These are phyloP conservation scores for Bimastos eiseni DNA, from an alignment of 2,888 invertebrate species.

Conservation along the genomic window DNA sequence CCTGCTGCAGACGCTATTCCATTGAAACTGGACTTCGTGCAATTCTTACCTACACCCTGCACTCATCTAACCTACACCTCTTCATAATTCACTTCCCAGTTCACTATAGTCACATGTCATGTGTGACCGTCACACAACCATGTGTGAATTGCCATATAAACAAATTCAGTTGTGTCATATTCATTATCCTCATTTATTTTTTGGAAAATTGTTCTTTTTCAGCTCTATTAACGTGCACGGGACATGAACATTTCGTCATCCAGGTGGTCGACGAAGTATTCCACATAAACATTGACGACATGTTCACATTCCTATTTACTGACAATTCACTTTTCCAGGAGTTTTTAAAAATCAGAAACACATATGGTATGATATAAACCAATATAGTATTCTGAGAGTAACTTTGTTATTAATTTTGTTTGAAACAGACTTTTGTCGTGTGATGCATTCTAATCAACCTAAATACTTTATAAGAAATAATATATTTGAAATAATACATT, in stretches of 20 bases:
- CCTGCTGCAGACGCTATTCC: too few relatives aligned
- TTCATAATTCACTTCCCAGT: too few relatives aligned
- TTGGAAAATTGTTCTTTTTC: not conserved
- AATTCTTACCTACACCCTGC: too few relatives aligned
- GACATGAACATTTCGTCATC: constrained; percentile 55
- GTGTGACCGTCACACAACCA: not conserved
- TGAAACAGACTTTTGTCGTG: not conserved
- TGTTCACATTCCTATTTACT: constrained; percentile 89
- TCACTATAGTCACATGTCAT: not conserved
- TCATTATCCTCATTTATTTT: not conserved
- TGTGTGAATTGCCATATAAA: not conserved
- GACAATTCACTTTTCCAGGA: constrained; percentile 87
- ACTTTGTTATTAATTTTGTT: not conserved
- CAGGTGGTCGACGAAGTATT: constrained; percentile 72
- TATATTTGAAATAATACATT: not conserved
- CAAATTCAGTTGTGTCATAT: not conserved
- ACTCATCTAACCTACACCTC: too few relatives aligned
- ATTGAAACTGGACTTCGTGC: too few relatives aligned
- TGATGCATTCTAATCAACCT: not conserved
- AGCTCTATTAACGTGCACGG: constrained; percentile 44
- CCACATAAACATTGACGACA: constrained; percentile 82
- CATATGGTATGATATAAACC: constrained; percentile 64
- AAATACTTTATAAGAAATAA: not conserved
- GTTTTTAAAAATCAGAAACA: constrained; percentile 78
- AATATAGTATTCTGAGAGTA: not conserved